Conservation (phyloP, 2,113 vertebrate genomes). For the Hypomesus transpacificus region DNA sequence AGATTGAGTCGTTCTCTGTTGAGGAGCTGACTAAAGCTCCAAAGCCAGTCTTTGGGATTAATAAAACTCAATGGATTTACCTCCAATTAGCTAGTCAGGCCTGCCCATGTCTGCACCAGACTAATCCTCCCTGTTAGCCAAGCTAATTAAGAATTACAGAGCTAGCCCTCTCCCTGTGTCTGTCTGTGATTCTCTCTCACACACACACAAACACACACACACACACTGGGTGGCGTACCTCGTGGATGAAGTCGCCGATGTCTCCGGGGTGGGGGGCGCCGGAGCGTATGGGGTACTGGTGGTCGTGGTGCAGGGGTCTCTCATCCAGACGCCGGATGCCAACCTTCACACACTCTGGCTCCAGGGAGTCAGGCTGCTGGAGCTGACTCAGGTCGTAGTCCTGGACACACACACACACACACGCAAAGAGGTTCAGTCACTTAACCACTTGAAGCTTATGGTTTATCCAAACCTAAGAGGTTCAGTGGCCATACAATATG, state of each 20-base stretch:
- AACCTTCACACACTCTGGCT: slow-evolving; percentile 91
- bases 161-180: slow-evolving; percentile 10
- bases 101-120: slow-evolving; percentile 14
- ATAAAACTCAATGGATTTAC: slow-evolving; percentile 35
- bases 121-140: slow-evolving; percentile 44
- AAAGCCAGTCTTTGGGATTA: slow-evolving; percentile 41
- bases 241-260: slow-evolving; percentile 97
- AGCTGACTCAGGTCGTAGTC: slow-evolving; percentile 98
- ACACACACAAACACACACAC: neutral
- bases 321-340: slow-evolving; percentile 92
- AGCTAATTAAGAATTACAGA: slow-evolving; percentile 36
- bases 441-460: neutral
- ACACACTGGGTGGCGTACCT: slow-evolving; percentile 71
- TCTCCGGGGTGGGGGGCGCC: slow-evolving; percentile 94
- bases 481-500: no score
- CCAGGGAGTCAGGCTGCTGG: slow-evolving; percentile 93
- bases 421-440: slow-evolving; percentile 6
- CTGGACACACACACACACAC: slow-evolving; percentile 57
- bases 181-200: neutral
- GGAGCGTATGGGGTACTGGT: slow-evolving; percentile 91
- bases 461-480: no score
- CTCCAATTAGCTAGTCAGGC: slow-evolving; percentile 25
- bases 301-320: slow-evolving; percentile 91
- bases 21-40: slow-evolving; percentile 1
- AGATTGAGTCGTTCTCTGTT: slow-evolving; percentile 12